Base-by-base conservation (phyloP, 2,888 invertebrate species). In the Drosophila robusta region DNA sequence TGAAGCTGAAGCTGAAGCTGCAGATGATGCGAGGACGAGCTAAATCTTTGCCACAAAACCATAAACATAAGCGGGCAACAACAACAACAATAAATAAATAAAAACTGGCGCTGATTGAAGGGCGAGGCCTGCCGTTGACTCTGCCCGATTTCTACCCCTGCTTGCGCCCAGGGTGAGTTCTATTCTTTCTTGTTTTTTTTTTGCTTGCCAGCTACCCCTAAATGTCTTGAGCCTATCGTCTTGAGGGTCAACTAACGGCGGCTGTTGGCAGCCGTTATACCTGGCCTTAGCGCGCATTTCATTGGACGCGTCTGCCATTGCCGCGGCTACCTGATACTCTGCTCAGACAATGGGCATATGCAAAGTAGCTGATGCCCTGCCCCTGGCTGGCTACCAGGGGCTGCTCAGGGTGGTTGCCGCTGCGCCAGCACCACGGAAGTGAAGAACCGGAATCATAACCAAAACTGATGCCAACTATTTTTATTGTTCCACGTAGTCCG, bases 381-480 rank as follows among this genome's bases (percentile, higher is more conserved):
- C 32, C 39, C 29, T 9, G 26, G 26, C 26, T 26, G 26, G 26
- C 8, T 26, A 2, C 2, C 29, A 9, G 29, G 29, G 9, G 9
- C 45, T 44, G 29, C 47, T 66, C 57, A 38, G 68, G 75, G 78
- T 75, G 70, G 56, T 50, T 68, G 34, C 29, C 11, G 26, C 34
- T 8, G 29, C 29, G 29, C 9, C 4, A 60, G 79, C 85, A 81
- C 80, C 86, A 73, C 77, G 82, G 78, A 81, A 62, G 47, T 70
- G 54, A 44, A 73, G 72, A 11, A 82, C 80, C 72, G 80, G 83
- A 81, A 78, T 62, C 38, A 14, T 47, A n/a, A 29, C 29, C 29
- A 29, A 29, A 29, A 29, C 26, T 8, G 7, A 29, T 1, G 26
- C 26, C 26, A 29, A 29, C 29, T 9, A 29, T 61, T 64, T 52